Conservation (phyloP, 2,113 vertebrate genomes). For the Pachyramphus minor region DNA sequence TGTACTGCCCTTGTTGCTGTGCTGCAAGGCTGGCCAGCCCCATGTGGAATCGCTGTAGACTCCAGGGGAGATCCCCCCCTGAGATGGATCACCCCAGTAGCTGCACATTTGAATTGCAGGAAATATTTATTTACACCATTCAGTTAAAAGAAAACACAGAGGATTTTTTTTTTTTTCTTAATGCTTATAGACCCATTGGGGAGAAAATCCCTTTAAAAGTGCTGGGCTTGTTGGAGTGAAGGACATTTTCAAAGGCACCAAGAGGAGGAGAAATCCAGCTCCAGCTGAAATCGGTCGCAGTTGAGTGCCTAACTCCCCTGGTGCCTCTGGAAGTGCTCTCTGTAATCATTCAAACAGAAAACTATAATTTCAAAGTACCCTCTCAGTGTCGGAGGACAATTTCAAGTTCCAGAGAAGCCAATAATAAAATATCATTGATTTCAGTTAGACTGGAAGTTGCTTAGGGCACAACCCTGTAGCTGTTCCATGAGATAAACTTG, state of each 20-base stretch:
- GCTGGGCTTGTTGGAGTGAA: not conserved
- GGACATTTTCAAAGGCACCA: constrained; percentile 23
- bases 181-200: not conserved
- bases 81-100: not conserved
- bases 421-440: not conserved
- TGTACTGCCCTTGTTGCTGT: constrained; percentile 58
- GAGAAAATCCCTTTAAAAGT: not conserved
- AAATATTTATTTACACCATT: not conserved
- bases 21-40: not conserved
- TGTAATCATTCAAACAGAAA: constrained; percentile 17
- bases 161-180: not conserved
- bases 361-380: not conserved
- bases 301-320: not conserved
- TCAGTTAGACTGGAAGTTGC: not conserved
- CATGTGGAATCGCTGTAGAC: not conserved
- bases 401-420: not conserved
- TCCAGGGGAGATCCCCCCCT: not conserved
- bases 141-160: not conserved
- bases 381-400: not conserved
- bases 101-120: not conserved
- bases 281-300: not conserved
- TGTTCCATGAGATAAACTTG: not conserved
- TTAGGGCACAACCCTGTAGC: not conserved
- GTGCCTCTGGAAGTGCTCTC: constrained; percentile 27
- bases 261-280: not conserved